These are phyloP conservation scores for Archocentrus centrarchus DNA, from an alignment of 2,113 vertebrate species.

Conservation along the genomic window DNA sequence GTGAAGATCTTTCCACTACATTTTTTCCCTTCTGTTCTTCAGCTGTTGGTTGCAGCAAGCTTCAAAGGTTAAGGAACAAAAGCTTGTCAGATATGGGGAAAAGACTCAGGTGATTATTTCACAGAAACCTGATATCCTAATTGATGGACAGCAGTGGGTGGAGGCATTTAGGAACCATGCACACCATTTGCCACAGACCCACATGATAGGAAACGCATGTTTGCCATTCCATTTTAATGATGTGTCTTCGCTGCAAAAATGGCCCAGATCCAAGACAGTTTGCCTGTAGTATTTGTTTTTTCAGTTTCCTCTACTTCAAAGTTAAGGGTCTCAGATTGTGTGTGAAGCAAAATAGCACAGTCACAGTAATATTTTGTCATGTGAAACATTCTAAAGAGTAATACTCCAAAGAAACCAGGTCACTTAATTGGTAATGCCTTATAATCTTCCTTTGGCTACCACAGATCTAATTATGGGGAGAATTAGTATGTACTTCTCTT, in stretches of 20 bases:
- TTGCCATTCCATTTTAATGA: slow-evolving; percentile 56
- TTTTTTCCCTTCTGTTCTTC: not conserved
- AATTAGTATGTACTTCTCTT: not conserved
- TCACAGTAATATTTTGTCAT: slow-evolving; percentile 27
- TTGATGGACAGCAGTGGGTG: slow-evolving; percentile 64
- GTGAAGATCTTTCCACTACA: not conserved
- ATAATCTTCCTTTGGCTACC: slow-evolving; percentile 46
- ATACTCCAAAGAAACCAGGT: slow-evolving; percentile 27
- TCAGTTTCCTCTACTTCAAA: not conserved
- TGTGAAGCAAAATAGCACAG: slow-evolving; percentile 1
- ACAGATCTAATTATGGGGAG: slow-evolving; percentile 58
- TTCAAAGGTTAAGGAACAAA: slow-evolving; percentile 31
- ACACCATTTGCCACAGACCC: slow-evolving; percentile 13
- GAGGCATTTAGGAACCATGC: slow-evolving; percentile 24
- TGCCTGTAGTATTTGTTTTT: slow-evolving; percentile 32
- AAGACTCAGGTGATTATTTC: slow-evolving; percentile 64
- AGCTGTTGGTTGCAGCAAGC: not conserved
- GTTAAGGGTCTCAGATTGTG: not conserved
- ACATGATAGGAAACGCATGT: slow-evolving; percentile 41
- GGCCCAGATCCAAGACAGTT: slow-evolving; percentile 33
- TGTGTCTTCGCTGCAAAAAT: slow-evolving; percentile 13
- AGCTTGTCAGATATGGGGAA: slow-evolving; percentile 33
- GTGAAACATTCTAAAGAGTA: slow-evolving; percentile 55
- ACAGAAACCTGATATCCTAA: slow-evolving; percentile 48
- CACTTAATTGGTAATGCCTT: slow-evolving; percentile 41